Percentiles rank a stretch among this genome's conserved stretches.
Evolutionary conservation across 1,140 invertebrate species (phyloP).

Genomic region (Drosophila pallidifrons): DNA sequence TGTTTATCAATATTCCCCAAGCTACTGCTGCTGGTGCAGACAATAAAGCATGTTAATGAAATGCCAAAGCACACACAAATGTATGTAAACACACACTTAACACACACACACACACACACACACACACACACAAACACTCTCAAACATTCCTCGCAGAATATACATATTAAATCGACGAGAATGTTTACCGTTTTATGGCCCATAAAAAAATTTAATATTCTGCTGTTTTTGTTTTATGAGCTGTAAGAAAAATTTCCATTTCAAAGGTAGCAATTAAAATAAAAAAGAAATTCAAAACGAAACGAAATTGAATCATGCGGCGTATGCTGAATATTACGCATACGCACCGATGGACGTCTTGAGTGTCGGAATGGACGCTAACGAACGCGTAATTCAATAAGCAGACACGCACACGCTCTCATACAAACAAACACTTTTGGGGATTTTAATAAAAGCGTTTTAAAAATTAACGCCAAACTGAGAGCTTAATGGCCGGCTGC

Average conservation of each 20-base stretch:
- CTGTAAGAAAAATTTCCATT: constrained; percentile 27
- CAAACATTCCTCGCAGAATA: not conserved
- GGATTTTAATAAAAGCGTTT: constrained; percentile 22
- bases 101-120: constrained; percentile 10
- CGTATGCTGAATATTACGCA: constrained; percentile 53
- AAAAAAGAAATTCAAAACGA: not conserved
- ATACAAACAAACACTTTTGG: constrained; percentile 16
- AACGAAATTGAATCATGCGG: constrained; percentile 33
- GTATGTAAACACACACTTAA: constrained; percentile 2
- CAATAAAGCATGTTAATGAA: constrained; percentile 1
- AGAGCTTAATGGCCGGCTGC: constrained; percentile 29
- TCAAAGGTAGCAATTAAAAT: constrained; percentile 20
- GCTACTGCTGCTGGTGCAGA: not conserved
- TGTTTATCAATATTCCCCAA: not conserved
- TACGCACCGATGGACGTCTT: constrained; percentile 18
- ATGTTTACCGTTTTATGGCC: constrained; percentile 23
- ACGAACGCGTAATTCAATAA: constrained; percentile 34
- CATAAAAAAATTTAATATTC: constrained; percentile 24
- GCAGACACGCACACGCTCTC: not conserved
- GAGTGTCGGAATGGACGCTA: not conserved
- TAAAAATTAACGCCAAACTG: constrained; percentile 36
- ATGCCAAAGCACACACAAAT: constrained; percentile 19
- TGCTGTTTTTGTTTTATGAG: constrained; percentile 35
- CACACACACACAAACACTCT: no score
- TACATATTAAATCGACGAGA: constrained; percentile 21